Conservation (phyloP, 2,113 vertebrate species). For the Labeo rohita region DNA sequence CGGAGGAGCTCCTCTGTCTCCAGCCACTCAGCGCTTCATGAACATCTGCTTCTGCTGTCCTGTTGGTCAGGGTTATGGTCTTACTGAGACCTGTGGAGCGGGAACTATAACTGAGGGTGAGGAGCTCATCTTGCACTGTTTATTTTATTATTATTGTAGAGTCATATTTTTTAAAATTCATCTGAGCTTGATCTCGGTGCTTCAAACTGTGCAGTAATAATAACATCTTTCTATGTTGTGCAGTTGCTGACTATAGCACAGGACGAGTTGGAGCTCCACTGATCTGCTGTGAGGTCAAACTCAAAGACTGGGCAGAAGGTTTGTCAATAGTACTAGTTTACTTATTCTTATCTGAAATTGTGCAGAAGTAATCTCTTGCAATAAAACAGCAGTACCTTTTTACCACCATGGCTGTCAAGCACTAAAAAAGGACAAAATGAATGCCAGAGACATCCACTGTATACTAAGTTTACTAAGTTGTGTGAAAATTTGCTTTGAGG, state of each 20-base stretch:
- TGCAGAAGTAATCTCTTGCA: background rate
- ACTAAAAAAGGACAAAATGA: background rate
- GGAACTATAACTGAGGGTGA: conserved; percentile 95
- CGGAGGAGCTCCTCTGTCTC: conserved; percentile 91
- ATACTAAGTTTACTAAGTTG: background rate
- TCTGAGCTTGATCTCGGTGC: background rate
- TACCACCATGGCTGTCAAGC: background rate
- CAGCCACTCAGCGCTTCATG: conserved; percentile 95
- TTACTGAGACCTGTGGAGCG: conserved; percentile 96
- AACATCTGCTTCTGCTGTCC: conserved; percentile 99
- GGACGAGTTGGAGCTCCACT: conserved; percentile 95
- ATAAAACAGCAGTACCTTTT: background rate
- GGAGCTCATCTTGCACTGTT: background rate
- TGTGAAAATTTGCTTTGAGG: background rate
- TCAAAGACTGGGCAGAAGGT: conserved; percentile 97
- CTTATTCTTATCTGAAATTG: background rate
- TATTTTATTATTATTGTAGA: background rate
- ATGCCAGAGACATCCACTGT: background rate
- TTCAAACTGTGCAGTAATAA: background rate
- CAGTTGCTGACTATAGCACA: conserved; percentile 84
- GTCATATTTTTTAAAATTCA: background rate
- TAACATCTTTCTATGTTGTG: background rate
- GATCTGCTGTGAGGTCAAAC: conserved; percentile 91
- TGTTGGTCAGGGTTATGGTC: conserved; percentile 94
- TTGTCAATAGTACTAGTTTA: conserved; percentile 48